A percentile compares a stretch with the other conserved stretches of the same genome.
Conservation (phyloP, 2,113 vertebrate genomes). For the Mirza zaza region DNA sequence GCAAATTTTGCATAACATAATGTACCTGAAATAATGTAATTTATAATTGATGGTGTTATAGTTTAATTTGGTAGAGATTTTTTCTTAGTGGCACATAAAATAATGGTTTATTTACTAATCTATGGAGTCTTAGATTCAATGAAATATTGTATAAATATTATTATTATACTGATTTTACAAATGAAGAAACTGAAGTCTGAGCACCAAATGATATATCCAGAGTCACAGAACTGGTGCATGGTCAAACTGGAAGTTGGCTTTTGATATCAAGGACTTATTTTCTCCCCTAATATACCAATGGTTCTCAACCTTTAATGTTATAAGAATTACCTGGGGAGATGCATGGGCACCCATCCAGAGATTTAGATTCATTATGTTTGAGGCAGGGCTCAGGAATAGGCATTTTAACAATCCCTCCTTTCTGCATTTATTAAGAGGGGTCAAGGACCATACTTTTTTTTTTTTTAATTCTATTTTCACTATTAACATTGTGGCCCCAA, state of each 20-base stretch:
- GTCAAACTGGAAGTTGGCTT: not conserved
- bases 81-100: not conserved
- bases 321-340: not conserved
- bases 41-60: conserved; percentile 6
- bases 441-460: not conserved
- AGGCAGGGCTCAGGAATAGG: not conserved
- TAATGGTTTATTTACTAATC: not conserved
- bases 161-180: not conserved
- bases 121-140: not conserved
- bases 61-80: not conserved
- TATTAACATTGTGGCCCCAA: too few species aligned
- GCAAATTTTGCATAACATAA: not conserved
- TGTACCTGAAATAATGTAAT: conserved; percentile 16
- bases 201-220: not conserved
- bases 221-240: not conserved
- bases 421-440: not conserved
- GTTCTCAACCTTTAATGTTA: not conserved
- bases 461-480: too few species aligned
- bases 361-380: not conserved
- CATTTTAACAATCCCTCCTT: not conserved
- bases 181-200: conserved; percentile 22
- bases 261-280: not conserved
- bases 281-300: not conserved
- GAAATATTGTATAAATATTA: not conserved
- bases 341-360: not conserved